These are phyloP conservation scores for Yasuhikotakia modesta DNA, from an alignment of 2,797 vertebrate species.

Conservation along the genomic window DNA sequence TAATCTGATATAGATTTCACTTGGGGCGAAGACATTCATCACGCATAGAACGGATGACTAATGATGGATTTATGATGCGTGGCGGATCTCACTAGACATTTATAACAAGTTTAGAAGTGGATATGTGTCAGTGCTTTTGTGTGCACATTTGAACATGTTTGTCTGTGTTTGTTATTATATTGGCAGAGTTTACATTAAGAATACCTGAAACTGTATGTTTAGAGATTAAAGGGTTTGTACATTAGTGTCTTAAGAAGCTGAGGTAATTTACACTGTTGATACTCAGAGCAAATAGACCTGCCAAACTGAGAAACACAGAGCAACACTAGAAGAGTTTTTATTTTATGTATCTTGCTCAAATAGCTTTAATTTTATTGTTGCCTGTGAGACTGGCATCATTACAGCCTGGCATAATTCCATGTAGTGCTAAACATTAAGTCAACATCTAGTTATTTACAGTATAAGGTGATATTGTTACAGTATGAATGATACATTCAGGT, in stretches of 20 bases:
- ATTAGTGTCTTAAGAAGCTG: conserved; percentile 26
- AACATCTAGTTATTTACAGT: background rate
- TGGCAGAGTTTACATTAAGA: conserved; percentile 37
- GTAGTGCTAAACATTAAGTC: background rate
- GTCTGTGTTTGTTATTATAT: conserved; percentile 18
- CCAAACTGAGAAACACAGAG: conserved; percentile 21
- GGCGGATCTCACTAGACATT: conserved; percentile 52
- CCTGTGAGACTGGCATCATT: background rate
- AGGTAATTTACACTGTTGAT: background rate
- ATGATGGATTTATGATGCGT: conserved; percentile 57
- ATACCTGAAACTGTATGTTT: conserved; percentile 46
- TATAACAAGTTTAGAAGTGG: conserved; percentile 46
- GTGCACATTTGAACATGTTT: conserved; percentile 18
- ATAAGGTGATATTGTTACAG: too few species aligned
- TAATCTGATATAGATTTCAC: conserved; percentile 52
- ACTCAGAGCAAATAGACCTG: conserved; percentile 19
- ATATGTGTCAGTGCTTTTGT: conserved; percentile 12
- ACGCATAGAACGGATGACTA: conserved; percentile 43
- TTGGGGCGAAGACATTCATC: conserved; percentile 47
- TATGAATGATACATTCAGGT: background rate
- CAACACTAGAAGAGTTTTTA: background rate
- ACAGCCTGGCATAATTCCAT: background rate
- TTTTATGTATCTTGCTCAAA: background rate
- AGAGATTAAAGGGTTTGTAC: conserved; percentile 40
- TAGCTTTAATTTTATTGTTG: background rate